Conservation (phyloP, 2,888 invertebrate species). For the Ctenicera cuprea region DNA sequence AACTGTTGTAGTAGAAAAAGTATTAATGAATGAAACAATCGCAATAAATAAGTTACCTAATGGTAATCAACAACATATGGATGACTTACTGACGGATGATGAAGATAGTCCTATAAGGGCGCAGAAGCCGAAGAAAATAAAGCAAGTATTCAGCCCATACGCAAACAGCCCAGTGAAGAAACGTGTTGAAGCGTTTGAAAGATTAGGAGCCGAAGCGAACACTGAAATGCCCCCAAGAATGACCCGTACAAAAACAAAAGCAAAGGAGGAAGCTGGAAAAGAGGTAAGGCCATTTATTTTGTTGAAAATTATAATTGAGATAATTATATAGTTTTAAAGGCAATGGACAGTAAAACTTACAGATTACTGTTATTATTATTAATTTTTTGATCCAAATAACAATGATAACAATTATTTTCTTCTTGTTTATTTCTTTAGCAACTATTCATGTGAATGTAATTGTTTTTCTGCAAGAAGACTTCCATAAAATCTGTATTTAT, state of each 20-base stretch:
- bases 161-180: constrained; percentile 77
- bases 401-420: too few relatives aligned
- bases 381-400: too few relatives aligned
- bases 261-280: constrained; percentile 60
- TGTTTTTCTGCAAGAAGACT: too few relatives aligned
- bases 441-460: too few relatives aligned
- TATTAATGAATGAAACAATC: constrained; percentile 16
- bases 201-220: constrained; percentile 58
- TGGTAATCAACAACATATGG: constrained; percentile 9
- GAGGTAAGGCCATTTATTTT: constrained; percentile 35
- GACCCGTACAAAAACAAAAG: constrained; percentile 71
- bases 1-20: constrained; percentile 43
- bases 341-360: too few relatives aligned
- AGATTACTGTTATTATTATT: too few relatives aligned
- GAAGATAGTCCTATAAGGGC: constrained; percentile 53
- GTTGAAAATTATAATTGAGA: too few relatives aligned
- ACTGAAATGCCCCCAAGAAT: constrained; percentile 63
- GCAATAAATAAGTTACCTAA: constrained; percentile 43
- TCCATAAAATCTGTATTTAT: too few relatives aligned
- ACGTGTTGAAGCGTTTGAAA: constrained; percentile 78
- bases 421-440: too few relatives aligned
- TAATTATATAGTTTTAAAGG: too few relatives aligned
- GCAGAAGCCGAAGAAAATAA: constrained; percentile 50
- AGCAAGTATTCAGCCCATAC: constrained; percentile 75
- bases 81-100: constrained; percentile 62